Evolutionary conservation across 2,113 vertebrate genomes (phyloP), one percentile per base, ranked within the genome.

Genomic region (Peromyscus leucopus): DNA sequence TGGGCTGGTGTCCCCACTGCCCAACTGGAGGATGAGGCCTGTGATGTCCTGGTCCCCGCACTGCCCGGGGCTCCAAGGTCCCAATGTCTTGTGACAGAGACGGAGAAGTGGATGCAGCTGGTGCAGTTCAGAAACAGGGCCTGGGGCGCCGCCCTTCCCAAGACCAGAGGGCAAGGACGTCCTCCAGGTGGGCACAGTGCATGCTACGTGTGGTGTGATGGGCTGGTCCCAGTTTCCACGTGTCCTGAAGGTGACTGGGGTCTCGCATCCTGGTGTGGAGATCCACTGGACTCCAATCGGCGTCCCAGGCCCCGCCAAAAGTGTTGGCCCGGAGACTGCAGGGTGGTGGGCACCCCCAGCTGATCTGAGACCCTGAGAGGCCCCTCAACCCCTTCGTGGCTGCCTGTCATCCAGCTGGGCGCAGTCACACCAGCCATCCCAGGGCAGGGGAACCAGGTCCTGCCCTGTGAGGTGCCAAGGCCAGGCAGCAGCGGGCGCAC

Each of bases 111-210:
- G 63, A 87, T 7, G 55, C 33, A 26, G 93, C 75, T 1, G 39
- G 86, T n/a, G 51, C 28, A 7, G 46, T 10, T 7, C 1, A 10
- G 69, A 26, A n/a, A 78, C 36, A 3, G 0, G 0, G 51, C 69
- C 57, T 0, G 5, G 11, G 42, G 0, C 0, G 9, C 13, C n/a
- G 28, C 31, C 46, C 31, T 87, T n/a, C 42, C 63, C 36, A 31
- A 42, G 46, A 7, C 13, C 17, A 17, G 48, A 51, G 80, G 19
- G 17, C 59, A 0, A 8, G 3, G 10, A 10, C 5, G 39, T 4
- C 36, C 51, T 16, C 90, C 33, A 42, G 15, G 22, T 3, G 36
- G 36, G 55, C 0, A 5, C 55, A 19, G 17, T 55, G 17, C 2
- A 2, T 28, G 78, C 2, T 57, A 21, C 21, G 31, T 36, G 48